Percentiles rank a stretch among this genome's conserved stretches.
These are phyloP conservation scores for Artibeus jamaicensis DNA, from an alignment of 2,797 vertebrate species.

Conservation along the genomic window DNA sequence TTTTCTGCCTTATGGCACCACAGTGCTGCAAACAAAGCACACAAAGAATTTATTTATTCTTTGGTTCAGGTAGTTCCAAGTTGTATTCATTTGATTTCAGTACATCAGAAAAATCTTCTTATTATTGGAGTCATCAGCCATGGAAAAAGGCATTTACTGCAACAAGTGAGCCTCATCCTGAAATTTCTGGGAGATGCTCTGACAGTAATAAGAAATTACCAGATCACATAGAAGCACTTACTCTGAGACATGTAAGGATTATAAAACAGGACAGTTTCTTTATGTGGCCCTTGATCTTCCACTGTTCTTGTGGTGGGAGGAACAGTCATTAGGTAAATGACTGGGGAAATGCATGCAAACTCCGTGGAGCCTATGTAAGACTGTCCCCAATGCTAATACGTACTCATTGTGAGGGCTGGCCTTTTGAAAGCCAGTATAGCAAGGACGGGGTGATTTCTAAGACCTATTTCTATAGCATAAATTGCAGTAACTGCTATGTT, in stretches of 20 bases:
- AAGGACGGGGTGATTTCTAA: not conserved
- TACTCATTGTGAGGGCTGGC: not conserved
- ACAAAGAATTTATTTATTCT: conserved; percentile 62
- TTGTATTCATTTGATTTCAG: conserved; percentile 58
- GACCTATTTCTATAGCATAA: not conserved
- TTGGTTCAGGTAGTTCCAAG: conserved; percentile 49
- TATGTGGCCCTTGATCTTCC: not conserved
- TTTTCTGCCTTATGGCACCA: conserved; percentile 56
- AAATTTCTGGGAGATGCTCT: conserved; percentile 48
- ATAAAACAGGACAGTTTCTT: not conserved
- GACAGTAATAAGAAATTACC: conserved; percentile 34
- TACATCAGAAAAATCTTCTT: conserved; percentile 50
- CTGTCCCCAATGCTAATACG: not conserved
- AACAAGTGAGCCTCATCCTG: not conserved
- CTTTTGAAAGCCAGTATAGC: not conserved
- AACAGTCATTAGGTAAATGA: not conserved
- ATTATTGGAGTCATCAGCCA: conserved; percentile 43
- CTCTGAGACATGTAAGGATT: not conserved
- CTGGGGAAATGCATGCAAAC: not conserved
- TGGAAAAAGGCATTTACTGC: conserved; percentile 8
- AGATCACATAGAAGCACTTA: conserved; percentile 37
- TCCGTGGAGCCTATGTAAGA: not conserved
- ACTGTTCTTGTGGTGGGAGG: not conserved
- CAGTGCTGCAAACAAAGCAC: conserved; percentile 38
- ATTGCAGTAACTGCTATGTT: not conserved